Evolutionary conservation across 1,140 invertebrate genomes (phyloP).

Genomic region (Drosophila rufa): DNA sequence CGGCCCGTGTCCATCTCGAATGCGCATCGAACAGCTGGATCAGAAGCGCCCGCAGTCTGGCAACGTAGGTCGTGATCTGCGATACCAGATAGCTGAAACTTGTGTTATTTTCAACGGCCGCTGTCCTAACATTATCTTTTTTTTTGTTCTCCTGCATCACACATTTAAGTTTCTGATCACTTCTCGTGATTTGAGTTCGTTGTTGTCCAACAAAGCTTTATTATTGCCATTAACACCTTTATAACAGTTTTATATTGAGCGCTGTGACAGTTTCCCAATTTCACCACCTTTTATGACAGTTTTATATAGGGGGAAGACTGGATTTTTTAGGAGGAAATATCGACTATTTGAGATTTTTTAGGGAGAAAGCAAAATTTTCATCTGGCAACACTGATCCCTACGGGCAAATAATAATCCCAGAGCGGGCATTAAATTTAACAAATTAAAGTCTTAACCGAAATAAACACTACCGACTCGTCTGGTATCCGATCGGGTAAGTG

Average conservation of each 20-base stretch:
- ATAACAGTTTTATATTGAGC: background rate
- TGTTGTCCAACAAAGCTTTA: background rate
- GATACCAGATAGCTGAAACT: background rate
- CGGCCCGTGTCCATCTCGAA: background rate
- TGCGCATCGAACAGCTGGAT: background rate
- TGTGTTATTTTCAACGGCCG: too few species aligned
- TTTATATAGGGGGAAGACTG: too few species aligned
- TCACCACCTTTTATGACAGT: background rate
- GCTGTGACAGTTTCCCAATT: background rate
- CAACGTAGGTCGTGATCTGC: background rate
- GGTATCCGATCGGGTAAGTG: conserved; percentile 8
- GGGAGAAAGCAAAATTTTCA: too few species aligned
- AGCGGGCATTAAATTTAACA: conserved; percentile 1
- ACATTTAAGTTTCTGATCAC: too few species aligned
- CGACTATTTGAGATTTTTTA: too few species aligned
- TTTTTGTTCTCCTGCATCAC: too few species aligned
- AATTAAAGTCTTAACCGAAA: background rate
- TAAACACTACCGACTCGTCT: background rate
- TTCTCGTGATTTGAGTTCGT: too few species aligned
- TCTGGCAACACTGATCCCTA: background rate
- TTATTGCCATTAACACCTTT: too few species aligned
- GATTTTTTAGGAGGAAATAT: too few species aligned
- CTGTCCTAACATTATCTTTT: too few species aligned
- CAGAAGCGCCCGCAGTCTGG: background rate
- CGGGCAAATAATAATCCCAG: conserved; percentile 11